Percentiles rank a stretch among this genome's conserved stretches.
phyloP scores from a whole-genome alignment of 2,888 invertebrate genomes.

The Habroteleia sp. region DNA sequence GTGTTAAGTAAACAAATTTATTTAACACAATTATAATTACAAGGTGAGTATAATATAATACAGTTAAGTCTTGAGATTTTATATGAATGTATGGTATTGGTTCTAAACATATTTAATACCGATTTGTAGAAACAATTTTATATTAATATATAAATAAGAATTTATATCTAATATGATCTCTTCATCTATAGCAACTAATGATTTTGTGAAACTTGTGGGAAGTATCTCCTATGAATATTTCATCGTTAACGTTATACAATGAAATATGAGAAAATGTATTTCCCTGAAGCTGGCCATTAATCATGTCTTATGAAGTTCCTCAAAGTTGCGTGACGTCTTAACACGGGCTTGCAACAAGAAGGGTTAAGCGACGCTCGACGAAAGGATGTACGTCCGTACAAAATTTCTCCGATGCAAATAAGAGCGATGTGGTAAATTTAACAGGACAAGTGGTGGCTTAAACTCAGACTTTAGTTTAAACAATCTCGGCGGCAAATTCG shows the following conservation, averaged over 20 bases:
- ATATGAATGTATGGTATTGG: too few species aligned
- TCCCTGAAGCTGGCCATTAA: conserved; percentile 45
- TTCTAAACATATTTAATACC: too few species aligned
- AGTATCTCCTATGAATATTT: conserved; percentile 44
- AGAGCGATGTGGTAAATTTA: conserved; percentile 41
- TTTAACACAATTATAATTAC: too few species aligned
- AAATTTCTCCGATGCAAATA: conserved; percentile 29
- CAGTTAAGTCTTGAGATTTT: too few species aligned
- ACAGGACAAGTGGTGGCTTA: conserved; percentile 33
- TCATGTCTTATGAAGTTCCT: conserved; percentile 51
- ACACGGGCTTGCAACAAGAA: conserved; percentile 41
- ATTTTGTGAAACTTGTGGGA: background rate
- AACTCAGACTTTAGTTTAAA: conserved; percentile 22
- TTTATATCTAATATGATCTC: too few species aligned
- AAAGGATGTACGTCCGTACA: conserved; percentile 34
- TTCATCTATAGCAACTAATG: conserved; percentile 7
- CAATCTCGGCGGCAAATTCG: conserved; percentile 26
- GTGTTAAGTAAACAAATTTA: too few species aligned
- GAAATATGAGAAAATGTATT: conserved; percentile 50
- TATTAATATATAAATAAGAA: too few species aligned
- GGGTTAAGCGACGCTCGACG: conserved; percentile 48
- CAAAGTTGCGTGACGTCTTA: conserved; percentile 56
- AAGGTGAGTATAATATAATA: too few species aligned
- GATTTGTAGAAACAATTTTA: too few species aligned
- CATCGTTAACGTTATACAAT: conserved; percentile 34